Evolutionary conservation across 1,140 invertebrate species (phyloP).

Genomic region (Andrena cerasifolii): DNA sequence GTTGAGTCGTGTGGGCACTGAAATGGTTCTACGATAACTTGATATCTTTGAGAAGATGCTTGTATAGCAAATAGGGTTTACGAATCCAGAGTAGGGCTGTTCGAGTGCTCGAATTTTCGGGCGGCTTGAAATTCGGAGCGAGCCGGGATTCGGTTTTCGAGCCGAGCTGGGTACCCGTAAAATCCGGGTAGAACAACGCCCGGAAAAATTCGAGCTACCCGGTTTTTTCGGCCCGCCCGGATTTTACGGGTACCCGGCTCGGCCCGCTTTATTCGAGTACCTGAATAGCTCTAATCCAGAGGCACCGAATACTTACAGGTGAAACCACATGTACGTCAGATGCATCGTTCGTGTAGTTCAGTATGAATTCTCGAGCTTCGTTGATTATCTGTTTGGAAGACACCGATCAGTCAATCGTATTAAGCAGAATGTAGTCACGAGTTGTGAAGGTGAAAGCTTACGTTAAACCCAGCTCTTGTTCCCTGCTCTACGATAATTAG

Average conservation of each 20-base stretch:
- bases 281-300: too few species aligned
- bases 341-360: slow-evolving; percentile 77
- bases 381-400: slow-evolving; percentile 83
- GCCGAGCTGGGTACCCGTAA: too few species aligned
- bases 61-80: too few species aligned
- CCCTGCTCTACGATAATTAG: slow-evolving; percentile 94
- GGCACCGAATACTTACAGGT: slow-evolving; percentile 84
- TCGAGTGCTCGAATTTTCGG: too few species aligned
- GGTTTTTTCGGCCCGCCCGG: too few species aligned
- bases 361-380: slow-evolving; percentile 89
- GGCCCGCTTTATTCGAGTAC: too few species aligned
- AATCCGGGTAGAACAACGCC: too few species aligned
- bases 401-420: slow-evolving; percentile 43
- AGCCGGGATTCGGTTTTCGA: too few species aligned
- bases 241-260: too few species aligned
- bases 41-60: background rate
- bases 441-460: slow-evolving; percentile 68
- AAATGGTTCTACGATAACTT: slow-evolving; percentile 52
- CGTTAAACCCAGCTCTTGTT: slow-evolving; percentile 89
- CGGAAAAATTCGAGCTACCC: too few species aligned
- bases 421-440: slow-evolving; percentile 20
- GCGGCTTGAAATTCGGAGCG: too few species aligned
- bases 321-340: slow-evolving; percentile 85
- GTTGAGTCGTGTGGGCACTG: slow-evolving; percentile 91
- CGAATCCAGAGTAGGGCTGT: too few species aligned